Evolutionary conservation across 2,113 vertebrate genomes (phyloP), one percentile per base, ranked within the genome.

Genomic region (Antennarius striatus): DNA sequence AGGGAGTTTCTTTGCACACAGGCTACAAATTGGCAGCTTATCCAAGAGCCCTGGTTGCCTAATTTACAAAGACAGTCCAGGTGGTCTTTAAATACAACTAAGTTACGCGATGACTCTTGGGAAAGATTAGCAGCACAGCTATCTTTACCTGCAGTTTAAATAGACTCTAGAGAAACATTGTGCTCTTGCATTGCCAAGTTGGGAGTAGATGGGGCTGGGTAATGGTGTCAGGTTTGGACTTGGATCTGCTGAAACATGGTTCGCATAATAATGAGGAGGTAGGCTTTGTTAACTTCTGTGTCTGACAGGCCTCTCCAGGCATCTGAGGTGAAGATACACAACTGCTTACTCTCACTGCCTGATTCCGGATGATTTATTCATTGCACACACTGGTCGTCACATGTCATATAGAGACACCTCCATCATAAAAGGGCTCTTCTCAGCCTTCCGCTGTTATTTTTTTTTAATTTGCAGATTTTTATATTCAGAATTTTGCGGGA

Each of bases 301-400:
- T 81, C 79, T 90, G 89, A 88, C 88, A 88, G 85, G 72, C 77
- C 83, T 88, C 80, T 89, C 69, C 53, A 70, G 80, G 85, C 85
- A 81, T 71, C 68, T 75, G 84, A 91, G 83, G 86, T 84, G 85
- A 83, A 78, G 85, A 86, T 73, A 65, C 84, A 86, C 83, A 90
- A 87, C 79, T 91, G 85, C 89, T 89, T 90, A 84, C 81, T 83
- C 84, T 81, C 79, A 76, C 77, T 73, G 68, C 87, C 83, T 66
- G 53, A 50, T 80, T 73, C 50, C 10, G n/a, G 51, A 91, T 91
- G 90, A 89, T 90, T 91, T 93, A 93, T 93, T 93, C 90, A 92
- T 92, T 62, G 68, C 75, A 51, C 80, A 77, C 75, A 64, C 81
- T 72, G 84, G 80, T 87, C 88, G 89, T 89, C 71, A 66, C 83